Evolutionary conservation across 2,797 vertebrate genomes (phyloP), one percentile per base, ranked within the genome.

Genomic region (Phaenicophaeus curvirostris): DNA sequence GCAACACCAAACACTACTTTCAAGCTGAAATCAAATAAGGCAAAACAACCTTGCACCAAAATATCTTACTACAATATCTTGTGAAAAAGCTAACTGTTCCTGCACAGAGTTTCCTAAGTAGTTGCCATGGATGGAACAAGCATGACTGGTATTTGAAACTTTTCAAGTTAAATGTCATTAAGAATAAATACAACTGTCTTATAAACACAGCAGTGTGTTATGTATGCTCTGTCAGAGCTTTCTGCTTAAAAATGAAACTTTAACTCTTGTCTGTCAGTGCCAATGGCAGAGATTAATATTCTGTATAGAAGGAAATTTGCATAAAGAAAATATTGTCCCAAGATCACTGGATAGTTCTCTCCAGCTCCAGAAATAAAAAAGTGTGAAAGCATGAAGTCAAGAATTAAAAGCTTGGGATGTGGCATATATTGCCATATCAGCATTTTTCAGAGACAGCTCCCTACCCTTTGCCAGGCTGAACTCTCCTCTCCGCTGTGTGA

Each of bases 271-370:
- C 81, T 77, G 62, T 85, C 87, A 89, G 8, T 87, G 42, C 27
- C 68, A 89, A 39, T 37, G 44, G 53, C 66, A 85, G 31, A 85
- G 71, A 85, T 83, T 83, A 90, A 81, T 65, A 89, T 80, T 65
- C 81, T 16, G 4, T 30, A 46, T 13, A 41, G 63, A 50, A 86
- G 14, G 27, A 94, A 84, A 94, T 91, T 61, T 85, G 33, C 74
- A 87, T 95, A 85, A 94, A 71, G 80, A 92, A 92, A 95, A 96
- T 87, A 82, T 87, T 95, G 37, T 65, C 71, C 48, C 35, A 78
- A 91, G 61, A 85, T 75, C 57, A 75, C 12, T 42, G 76, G 30
- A 91, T 90, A 91, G 0, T 5, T 55, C 44, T 67, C n/a, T 50
- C 12, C 50, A 81, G 39, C 28, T 76, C 27, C 46, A 81, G 73